Evolutionary conservation across 2,113 vertebrate species (phyloP).

Genomic region (Corynorhinus townsendii): DNA sequence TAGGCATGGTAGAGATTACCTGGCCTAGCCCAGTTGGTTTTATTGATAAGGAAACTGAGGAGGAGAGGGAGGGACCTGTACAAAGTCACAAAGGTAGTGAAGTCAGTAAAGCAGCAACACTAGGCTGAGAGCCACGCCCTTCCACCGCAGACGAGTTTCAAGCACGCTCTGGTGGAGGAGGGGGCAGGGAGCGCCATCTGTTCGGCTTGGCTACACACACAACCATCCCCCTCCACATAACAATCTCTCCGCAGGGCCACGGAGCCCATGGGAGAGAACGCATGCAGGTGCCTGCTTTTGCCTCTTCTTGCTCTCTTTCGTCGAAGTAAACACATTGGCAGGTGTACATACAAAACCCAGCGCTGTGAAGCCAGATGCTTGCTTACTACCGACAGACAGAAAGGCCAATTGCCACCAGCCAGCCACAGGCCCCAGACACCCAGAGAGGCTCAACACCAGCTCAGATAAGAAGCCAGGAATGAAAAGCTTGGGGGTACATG

Average conservation of each 20-base stretch:
- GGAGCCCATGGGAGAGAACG: background rate
- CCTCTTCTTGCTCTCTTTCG: background rate
- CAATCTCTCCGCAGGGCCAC: background rate
- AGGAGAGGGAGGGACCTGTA: background rate
- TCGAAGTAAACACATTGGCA: background rate
- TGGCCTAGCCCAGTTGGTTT: background rate
- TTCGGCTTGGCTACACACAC: background rate
- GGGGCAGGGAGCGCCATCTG: background rate
- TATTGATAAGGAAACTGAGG: constrained; percentile 37
- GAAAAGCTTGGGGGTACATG: background rate
- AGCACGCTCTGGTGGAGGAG: background rate
- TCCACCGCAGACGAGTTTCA: background rate
- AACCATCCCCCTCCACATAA: background rate
- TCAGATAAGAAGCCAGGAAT: background rate
- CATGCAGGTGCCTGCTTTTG: background rate
- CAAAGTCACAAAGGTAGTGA: constrained; percentile 7
- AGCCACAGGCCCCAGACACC: background rate
- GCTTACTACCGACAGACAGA: background rate
- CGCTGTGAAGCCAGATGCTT: background rate
- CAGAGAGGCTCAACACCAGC: background rate
- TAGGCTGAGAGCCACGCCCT: background rate
- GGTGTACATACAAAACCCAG: background rate
- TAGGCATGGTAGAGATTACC: background rate
- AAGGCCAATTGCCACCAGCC: background rate
- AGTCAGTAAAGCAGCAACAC: background rate